Percentiles rank a stretch among this genome's conserved stretches.
Conservation (phyloP, 2,888 invertebrate genomes). For the Drosophila peninsularis region DNA sequence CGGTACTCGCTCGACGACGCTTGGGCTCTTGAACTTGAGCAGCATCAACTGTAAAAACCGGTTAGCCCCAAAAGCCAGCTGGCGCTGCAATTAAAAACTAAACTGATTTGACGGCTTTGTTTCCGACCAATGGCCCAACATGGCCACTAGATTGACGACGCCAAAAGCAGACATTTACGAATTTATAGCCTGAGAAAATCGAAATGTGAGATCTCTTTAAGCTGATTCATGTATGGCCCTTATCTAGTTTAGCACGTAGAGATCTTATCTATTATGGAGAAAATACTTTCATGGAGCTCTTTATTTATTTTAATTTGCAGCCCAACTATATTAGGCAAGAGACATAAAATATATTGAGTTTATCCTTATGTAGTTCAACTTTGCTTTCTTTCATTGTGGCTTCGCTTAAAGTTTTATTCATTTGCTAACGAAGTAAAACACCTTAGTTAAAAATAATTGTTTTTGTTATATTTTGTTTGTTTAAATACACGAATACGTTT, state of each 20-base stretch:
- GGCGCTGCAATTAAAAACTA: conserved; percentile 48
- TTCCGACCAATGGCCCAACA: conserved; percentile 25
- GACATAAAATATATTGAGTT: no score
- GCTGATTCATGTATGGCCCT: background rate
- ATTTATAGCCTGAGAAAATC: conserved; percentile 7
- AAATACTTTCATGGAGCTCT: background rate
- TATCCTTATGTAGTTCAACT: background rate
- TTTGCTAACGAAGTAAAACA: background rate
- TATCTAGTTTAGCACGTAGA: background rate
- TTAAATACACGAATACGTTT: background rate
- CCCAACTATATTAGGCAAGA: background rate
- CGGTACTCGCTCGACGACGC: conserved; percentile 3
- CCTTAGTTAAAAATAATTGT: background rate
- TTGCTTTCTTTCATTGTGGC: background rate
- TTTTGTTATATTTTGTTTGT: background rate
- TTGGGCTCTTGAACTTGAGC: conserved; percentile 45
- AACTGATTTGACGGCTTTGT: conserved; percentile 42
- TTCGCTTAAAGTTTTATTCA: background rate
- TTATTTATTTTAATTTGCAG: background rate
- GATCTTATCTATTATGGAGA: background rate
- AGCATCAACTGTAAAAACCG: conserved; percentile 53
- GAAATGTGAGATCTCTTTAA: background rate
- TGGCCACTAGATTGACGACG: conserved; percentile 15
- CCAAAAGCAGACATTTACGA: conserved; percentile 8
- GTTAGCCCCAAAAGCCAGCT: conserved; percentile 28